These are phyloP conservation scores for Phylloscopus trochilus DNA, from an alignment of 2,113 vertebrate genomes.

Conservation along the genomic window DNA sequence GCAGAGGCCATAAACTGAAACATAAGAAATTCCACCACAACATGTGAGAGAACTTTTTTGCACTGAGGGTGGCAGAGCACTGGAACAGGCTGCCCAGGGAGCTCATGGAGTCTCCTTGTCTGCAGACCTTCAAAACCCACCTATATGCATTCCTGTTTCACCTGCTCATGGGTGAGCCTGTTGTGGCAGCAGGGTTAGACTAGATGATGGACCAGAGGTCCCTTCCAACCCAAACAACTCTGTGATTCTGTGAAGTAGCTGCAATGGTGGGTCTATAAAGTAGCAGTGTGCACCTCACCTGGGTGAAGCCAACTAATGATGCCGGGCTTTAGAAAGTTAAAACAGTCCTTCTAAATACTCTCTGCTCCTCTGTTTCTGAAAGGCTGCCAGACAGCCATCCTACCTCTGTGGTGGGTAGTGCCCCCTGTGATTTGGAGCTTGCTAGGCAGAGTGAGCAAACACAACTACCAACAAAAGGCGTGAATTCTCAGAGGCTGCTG, in stretches of 20 bases:
- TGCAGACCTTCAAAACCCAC: background rate
- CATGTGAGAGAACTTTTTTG: background rate
- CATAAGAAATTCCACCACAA: background rate
- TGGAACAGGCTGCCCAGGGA: background rate
- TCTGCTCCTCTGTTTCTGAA: background rate
- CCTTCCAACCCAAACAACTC: background rate
- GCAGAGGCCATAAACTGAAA: background rate
- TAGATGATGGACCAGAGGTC: background rate
- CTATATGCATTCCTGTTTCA: background rate
- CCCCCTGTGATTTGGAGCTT: background rate
- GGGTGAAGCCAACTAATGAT: background rate
- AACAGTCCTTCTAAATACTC: background rate
- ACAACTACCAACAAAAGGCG: background rate
- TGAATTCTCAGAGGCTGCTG: background rate
- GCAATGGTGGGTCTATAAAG: background rate
- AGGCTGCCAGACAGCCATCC: background rate
- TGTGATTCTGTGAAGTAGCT: background rate
- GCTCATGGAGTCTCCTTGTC: fast-evolving
- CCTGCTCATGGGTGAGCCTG: background rate
- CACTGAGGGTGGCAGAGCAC: background rate
- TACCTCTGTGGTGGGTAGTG: background rate
- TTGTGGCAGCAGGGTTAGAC: too few species aligned
- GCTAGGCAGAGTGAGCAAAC: background rate
- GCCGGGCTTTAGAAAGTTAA: background rate
- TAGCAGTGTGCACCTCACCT: background rate